Base-by-base conservation (phyloP, 2,113 vertebrate species). In the Pomatostomus ruficeps region DNA sequence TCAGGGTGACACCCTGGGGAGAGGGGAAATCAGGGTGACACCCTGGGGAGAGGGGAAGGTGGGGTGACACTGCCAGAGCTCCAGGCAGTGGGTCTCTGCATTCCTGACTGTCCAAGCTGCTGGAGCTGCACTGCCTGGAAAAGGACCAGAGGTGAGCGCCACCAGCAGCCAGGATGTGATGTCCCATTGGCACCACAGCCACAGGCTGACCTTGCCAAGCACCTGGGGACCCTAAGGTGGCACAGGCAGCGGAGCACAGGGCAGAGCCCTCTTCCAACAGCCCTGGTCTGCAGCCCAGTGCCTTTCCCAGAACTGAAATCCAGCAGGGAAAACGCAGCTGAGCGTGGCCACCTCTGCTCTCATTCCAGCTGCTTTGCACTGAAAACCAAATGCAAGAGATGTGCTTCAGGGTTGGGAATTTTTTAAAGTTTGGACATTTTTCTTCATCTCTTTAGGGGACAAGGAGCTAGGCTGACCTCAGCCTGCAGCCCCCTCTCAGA, bases 181-280 rank as follows among this genome's bases (percentile, higher is more conserved):
- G 22, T 11, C 43, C 20, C 6, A 36, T 1, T 16, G 6, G 6
- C 54, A 67, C 23, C 1, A 4, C 0, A 9, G 68, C 6, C 7
- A 7, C 59, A 35, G 85, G 33, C 21, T 75, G 38, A 57, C n/a
- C 62, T 40, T 0, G 0, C 46, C 0, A 4, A 48, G 58, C 65
- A 43, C 33, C 23, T 0, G 0, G 68, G 75, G 29, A 73, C 31
- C 14, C 0, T 1, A 9, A 0, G 24, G 43, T n/a, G 31, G 57
- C 18, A 26, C 9, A 3, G 18, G 36, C 11, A 26, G 59, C 79
- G 15, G 55, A 85, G 59, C 2, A 2, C 36, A 36, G 67, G 45
- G 26, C 17, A 23, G 54, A 51, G 31, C 22, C 1, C 2, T 5
- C 21, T 59, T 48, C 54, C 54, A 48, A 7, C 54, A 51, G 19